Evolutionary conservation across 2,113 vertebrate species (phyloP).

Genomic region (Rhineura floridana): DNA sequence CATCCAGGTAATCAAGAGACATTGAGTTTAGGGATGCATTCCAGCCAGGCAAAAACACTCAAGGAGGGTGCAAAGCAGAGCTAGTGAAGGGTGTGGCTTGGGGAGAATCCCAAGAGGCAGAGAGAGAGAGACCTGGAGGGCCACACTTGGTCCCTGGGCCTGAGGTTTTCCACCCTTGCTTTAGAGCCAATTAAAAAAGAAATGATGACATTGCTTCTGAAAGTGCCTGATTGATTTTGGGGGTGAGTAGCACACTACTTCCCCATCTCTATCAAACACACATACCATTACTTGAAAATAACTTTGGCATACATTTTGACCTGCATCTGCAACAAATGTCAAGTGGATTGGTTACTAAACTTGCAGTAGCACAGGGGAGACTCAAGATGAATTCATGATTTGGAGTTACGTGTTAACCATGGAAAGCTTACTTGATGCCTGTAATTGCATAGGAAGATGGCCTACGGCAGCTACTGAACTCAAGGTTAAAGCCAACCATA

Average conservation of each 20-base stretch:
- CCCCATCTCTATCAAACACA: background rate
- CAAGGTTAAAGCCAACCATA: background rate
- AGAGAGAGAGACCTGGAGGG: too few relatives aligned
- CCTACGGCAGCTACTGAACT: background rate
- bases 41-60: too few relatives aligned
- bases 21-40: too few relatives aligned
- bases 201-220: background rate
- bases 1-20: too few relatives aligned
- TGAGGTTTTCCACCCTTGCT: too few relatives aligned
- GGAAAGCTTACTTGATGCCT: background rate
- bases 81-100: too few relatives aligned
- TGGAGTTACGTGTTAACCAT: background rate
- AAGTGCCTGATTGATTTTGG: background rate
- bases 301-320: background rate
- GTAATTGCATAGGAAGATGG: background rate
- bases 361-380: background rate
- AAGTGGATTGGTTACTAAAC: conserved; percentile 4
- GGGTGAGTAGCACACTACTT: background rate
- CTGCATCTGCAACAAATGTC: background rate
- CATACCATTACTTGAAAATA: background rate
- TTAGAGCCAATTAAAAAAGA: background rate
- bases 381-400: background rate
- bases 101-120: too few relatives aligned
- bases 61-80: too few relatives aligned
- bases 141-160: too few relatives aligned